These are phyloP conservation scores for Psittacara wagleri DNA, from an alignment of 2,113 vertebrate species.

Conservation along the genomic window DNA sequence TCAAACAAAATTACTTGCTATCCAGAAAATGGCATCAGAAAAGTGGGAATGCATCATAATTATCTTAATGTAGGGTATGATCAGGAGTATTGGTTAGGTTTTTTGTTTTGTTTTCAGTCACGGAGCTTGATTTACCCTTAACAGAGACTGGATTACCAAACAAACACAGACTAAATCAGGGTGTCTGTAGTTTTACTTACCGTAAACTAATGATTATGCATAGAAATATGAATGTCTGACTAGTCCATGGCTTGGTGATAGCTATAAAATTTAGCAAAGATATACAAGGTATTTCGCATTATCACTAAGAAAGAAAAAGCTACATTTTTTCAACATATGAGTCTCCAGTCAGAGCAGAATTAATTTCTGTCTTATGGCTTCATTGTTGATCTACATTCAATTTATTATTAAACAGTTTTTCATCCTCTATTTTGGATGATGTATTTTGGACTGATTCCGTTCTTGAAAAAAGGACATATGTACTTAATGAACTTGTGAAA, in stretches of 20 bases:
- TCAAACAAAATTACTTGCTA: background rate
- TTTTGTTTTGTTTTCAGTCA: background rate
- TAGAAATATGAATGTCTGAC: background rate
- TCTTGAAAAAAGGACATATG: background rate
- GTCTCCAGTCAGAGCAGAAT: background rate
- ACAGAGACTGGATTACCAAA: background rate
- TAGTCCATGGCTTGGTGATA: background rate
- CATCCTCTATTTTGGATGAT: background rate
- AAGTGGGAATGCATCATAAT: background rate
- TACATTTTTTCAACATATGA: background rate
- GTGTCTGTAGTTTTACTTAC: background rate
- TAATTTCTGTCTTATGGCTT: background rate
- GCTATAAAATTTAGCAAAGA: background rate
- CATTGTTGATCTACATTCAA: background rate
- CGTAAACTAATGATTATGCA: background rate
- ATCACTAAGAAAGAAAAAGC: background rate
- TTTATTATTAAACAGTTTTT: background rate
- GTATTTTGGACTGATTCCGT: background rate
- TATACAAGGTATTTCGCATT: background rate
- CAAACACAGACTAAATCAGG: background rate
- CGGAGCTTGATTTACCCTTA: background rate
- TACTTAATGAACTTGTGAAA: background rate
- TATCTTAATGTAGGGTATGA: background rate
- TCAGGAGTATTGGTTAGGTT: fast-evolving
- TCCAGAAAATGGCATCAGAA: background rate